Evolutionary conservation across 2,113 vertebrate species (phyloP).

Genomic region (Herpailurus yagouaroundi): DNA sequence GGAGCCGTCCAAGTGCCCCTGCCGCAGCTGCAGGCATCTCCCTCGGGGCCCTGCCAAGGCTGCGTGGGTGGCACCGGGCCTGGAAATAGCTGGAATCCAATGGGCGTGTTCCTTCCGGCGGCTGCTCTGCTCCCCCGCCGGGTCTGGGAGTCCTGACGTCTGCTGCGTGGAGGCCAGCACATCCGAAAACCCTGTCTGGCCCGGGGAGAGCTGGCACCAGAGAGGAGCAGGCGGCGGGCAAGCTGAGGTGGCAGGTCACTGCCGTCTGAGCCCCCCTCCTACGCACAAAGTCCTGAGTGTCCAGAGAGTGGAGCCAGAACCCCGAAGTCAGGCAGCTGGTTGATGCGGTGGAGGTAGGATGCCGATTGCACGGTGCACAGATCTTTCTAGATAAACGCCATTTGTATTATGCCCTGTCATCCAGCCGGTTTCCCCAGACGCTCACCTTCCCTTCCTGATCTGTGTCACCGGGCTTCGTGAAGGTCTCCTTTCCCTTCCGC

Average conservation of each 20-base stretch:
- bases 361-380: neutral
- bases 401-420: neutral
- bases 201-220: accelerated
- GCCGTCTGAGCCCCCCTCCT: no score
- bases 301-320: no score
- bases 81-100: conserved; percentile 17
- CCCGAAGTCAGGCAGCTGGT: accelerated
- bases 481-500: neutral
- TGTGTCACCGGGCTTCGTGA: accelerated
- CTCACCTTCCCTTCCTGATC: accelerated
- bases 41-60: neutral
- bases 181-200: accelerated
- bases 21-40: conserved; percentile 7
- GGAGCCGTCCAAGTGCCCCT: neutral
- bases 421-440: neutral
- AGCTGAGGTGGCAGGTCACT: neutral
- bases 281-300: accelerated
- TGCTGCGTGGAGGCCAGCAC: no score
- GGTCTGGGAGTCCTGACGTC: neutral
- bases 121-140: no score
- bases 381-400: neutral
- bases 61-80: neutral
- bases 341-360: no score
- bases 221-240: accelerated
- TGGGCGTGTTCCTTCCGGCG: neutral